A percentile compares a stretch with the other conserved stretches of the same genome.
Conservation (phyloP, 2,888 invertebrate species). For the Zaprionus obscuricornis region DNA sequence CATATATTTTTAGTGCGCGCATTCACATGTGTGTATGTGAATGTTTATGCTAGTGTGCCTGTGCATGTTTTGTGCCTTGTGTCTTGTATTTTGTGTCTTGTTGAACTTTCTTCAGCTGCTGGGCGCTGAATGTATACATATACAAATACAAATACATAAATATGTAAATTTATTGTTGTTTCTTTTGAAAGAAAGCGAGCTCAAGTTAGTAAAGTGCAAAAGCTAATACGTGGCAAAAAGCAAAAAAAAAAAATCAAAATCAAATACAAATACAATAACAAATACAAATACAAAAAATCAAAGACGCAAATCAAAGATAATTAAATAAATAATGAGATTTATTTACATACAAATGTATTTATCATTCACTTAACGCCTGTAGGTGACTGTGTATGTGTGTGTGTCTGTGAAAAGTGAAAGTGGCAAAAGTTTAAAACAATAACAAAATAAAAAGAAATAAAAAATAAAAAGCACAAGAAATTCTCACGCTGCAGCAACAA, state of each 20-base stretch:
- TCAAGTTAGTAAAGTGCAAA: no score
- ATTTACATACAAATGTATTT: no score
- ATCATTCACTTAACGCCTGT: conserved; percentile 11
- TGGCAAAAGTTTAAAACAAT: conserved; percentile 12
- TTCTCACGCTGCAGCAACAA: conserved; percentile 47
- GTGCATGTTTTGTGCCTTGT: no score
- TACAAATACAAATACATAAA: no score
- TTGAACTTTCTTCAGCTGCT: conserved; percentile 62
- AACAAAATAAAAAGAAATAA: conserved; percentile 29
- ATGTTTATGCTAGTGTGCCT: conserved; percentile 3
- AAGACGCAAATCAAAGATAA: conserved; percentile 15
- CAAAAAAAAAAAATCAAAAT: conserved; percentile 34
- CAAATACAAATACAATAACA: conserved; percentile 2
- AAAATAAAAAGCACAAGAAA: conserved; percentile 19
- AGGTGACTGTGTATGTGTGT: neutral
- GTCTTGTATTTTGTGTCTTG: conserved; percentile 30
- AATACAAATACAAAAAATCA: neutral
- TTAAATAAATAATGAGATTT: conserved; percentile 3
- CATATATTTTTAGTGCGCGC: conserved; percentile 32
- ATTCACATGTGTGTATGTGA: conserved; percentile 4
- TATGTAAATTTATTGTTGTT: conserved; percentile 46
- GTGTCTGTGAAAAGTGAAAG: conserved; percentile 50
- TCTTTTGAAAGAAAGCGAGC: conserved; percentile 32
- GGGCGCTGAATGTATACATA: conserved; percentile 17
- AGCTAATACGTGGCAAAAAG: conserved; percentile 6